Base-by-base conservation (phyloP, 30 jellyfish, hydroid and myxozoan genomes). In the Chrysaora quinquecirrha region DNA sequence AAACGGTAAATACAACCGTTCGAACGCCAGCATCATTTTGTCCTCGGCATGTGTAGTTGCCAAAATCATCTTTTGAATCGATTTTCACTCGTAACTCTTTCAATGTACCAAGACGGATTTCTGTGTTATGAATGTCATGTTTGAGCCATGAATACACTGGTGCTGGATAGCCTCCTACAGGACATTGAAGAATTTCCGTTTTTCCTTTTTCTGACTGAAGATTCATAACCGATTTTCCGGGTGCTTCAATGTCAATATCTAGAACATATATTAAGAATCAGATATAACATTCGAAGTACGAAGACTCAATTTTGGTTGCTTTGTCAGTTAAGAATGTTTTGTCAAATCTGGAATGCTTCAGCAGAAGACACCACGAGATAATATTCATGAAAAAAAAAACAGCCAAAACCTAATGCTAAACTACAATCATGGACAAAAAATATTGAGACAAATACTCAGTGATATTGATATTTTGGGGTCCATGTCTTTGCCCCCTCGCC, bases 31-130 rank as follows among this genome's bases (percentile, higher is more conserved):
- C 82, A 20, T 64, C 79, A 56, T 70, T 82, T 58, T 68, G 43
- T 9, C 80, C 92, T 12, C 23, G 31, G 48, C 92, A 82, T 0
- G 92, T 67, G 56, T 82, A 82, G 48, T 82, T 82, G 64, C 85
- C 92, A 24, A 82, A 69, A 1, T 82, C 66, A 11, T 50, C 85
- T 1, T 34, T 0, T 16, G 27, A 2, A 10, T 54, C 64, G 3
- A 82, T 21, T 4, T 69, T 69, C 64, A 82, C 80, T 1, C 52
- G 22, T 22, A 38, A 35, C 49, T 74, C 80, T 25, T 74, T 9
- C 68, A 52, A 10, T 3, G 29, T 3, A 52, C 24, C 68, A 12
- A 52, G 19, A 52, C 68, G 24, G 25, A 25, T 3, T 52, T 52
- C 29, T 3, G 25, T 52, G 7, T 19, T 52, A 3, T 52, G 29